phyloP scores from a whole-genome alignment of 1,140 invertebrate species.

The Sminthurides bifidus region DNA sequence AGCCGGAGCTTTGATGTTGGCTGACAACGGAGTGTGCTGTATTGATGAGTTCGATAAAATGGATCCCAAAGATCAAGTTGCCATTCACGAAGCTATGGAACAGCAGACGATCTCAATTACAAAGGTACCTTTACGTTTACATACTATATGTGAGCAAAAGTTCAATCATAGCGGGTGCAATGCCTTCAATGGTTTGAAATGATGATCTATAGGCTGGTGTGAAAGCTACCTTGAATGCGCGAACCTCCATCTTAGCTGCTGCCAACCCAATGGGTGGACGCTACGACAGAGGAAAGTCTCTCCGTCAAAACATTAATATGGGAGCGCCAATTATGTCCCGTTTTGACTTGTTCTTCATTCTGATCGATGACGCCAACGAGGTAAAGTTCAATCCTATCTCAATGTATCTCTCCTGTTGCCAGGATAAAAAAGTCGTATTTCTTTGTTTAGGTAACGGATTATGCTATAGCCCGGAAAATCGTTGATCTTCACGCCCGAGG shows the following conservation, averaged over 20 bases:
- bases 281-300: constrained; percentile 86
- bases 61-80: constrained; percentile 94
- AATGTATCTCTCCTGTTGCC: not conserved
- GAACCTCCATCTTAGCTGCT: constrained; percentile 95
- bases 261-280: constrained; percentile 93
- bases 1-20: constrained; percentile 97
- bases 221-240: constrained; percentile 89
- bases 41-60: constrained; percentile 99
- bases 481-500: constrained; percentile 79
- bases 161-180: not conserved
- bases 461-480: constrained; percentile 90
- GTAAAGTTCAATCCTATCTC: constrained; percentile 40
- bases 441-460: constrained; percentile 57
- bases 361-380: constrained; percentile 92
- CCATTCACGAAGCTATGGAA: constrained; percentile 99
- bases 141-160: not conserved
- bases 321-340: constrained; percentile 97
- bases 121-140: constrained; percentile 46
- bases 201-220: constrained; percentile 66
- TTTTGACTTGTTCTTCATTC: constrained; percentile 97
- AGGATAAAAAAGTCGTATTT: constrained; percentile 1
- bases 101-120: constrained; percentile 99
- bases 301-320: constrained; percentile 88
- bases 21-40: constrained; percentile 97
- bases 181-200: not conserved